Evolutionary conservation across 2,888 invertebrate genomes (phyloP).

Genomic region (Eledona agricola): DNA sequence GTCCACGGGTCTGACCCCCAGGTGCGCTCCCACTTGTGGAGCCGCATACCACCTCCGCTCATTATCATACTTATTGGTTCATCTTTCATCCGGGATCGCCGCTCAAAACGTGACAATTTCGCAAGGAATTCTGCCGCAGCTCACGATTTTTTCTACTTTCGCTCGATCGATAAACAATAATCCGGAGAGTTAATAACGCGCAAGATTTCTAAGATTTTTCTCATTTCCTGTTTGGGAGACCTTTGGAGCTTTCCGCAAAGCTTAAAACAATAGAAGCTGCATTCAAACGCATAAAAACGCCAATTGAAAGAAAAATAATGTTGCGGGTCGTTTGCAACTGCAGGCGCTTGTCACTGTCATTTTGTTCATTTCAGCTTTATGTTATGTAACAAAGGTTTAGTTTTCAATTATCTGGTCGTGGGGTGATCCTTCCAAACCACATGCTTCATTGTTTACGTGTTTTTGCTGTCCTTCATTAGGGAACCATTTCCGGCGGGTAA

Average conservation of each 20-base stretch:
- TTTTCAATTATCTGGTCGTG: conserved; percentile 12
- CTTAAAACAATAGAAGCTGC: too few relatives aligned
- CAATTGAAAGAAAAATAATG: too few relatives aligned
- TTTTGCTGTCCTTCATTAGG: too few relatives aligned
- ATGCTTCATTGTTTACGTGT: conserved; percentile 17
- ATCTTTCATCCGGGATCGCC: conserved; percentile 42
- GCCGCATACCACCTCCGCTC: conserved; percentile 43
- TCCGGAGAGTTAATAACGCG: conserved; percentile 9
- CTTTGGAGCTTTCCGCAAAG: too few relatives aligned
- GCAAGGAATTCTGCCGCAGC: conserved; percentile 44
- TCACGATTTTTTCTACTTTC: too few relatives aligned
- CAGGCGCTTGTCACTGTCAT: conserved; percentile 22
- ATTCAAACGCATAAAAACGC: too few relatives aligned
- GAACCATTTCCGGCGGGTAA: too few relatives aligned
- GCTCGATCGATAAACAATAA: conserved; percentile 16
- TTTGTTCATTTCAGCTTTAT: conserved; percentile 19
- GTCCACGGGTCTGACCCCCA: conserved; percentile 1
- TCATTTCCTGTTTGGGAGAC: conserved; percentile 8
- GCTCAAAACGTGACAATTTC: conserved; percentile 47
- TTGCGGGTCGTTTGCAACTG: too few relatives aligned
- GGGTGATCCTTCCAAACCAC: conserved; percentile 8
- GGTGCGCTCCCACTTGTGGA: conserved; percentile 44
- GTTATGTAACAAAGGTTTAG: conserved; percentile 20
- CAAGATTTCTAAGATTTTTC: conserved; percentile 4
- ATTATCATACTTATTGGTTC: conserved; percentile 53